Conservation (phyloP, 2,888 invertebrate species). For the Uropetala carovei region DNA sequence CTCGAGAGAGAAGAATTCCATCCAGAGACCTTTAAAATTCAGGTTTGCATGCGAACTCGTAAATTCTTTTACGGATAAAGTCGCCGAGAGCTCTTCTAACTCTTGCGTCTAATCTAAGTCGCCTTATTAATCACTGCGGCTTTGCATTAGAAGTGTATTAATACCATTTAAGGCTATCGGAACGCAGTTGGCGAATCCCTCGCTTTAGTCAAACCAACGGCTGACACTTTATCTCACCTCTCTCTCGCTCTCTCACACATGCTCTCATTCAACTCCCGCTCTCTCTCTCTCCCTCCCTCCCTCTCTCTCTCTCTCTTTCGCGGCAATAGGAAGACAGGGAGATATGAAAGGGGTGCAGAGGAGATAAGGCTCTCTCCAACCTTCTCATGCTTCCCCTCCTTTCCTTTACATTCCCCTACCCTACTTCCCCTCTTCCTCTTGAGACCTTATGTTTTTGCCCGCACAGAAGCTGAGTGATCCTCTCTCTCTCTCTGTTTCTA, state of each 20-base stretch:
- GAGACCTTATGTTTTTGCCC: conserved; percentile 58
- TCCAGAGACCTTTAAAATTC: too few relatives aligned
- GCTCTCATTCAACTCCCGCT: background rate
- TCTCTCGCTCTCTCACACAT: background rate
- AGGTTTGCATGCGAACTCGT: too few relatives aligned
- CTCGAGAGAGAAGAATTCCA: too few relatives aligned
- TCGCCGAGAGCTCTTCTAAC: conserved; percentile 14
- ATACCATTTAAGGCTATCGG: conserved; percentile 41
- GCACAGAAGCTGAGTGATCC: conserved; percentile 36
- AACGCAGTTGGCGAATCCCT: background rate
- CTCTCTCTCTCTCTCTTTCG: background rate
- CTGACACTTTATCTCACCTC: background rate
- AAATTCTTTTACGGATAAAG: background rate
- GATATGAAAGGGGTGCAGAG: background rate
- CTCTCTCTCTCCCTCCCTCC: background rate
- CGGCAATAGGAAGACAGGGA: background rate
- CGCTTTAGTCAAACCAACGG: background rate
- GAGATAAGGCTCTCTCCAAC: background rate
- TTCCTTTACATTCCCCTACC: background rate
- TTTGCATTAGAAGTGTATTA: conserved; percentile 37
- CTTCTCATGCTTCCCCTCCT: background rate
- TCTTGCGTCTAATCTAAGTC: conserved; percentile 22
- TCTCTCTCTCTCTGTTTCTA: background rate
- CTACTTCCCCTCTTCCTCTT: background rate
- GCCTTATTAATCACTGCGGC: conserved; percentile 30